Evolutionary conservation across 2,888 invertebrate species (phyloP), one percentile per base, ranked within the genome.

Genomic region (Drosophila tripunctata): DNA sequence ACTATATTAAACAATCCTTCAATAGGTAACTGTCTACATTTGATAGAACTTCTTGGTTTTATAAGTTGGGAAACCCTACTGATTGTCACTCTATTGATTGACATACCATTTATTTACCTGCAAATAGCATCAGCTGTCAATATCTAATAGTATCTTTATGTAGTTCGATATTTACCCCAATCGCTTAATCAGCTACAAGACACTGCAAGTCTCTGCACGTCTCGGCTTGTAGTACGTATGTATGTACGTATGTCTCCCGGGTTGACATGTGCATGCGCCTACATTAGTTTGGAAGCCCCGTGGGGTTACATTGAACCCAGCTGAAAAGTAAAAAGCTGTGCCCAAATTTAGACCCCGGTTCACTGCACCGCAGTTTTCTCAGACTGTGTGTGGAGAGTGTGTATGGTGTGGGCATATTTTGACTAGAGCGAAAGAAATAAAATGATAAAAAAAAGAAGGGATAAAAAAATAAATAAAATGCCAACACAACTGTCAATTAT

Each of bases 401-500:
- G 45, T 47, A 47, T 48, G 45, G 33, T 30, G 38, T 21, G 36
- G 31, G 51, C 41, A 15, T 33, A 44, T 62, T 47, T 67, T 19
- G 67, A 47, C 70, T 70, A 74, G 65, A 63, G 48, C 35, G 22
- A 62, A 52, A 67, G 47, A 55, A 56, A 17, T 36, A 22, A 43
- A 43, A 27, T 10, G 24, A 27, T 38, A 14, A 36, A 24, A 38
- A 38, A 67, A 58, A 63, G n/a, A n/a, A n/a, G n/a, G n/a, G n/a
- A n/a, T n/a, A n/a, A n/a, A n/a, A 60, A 52, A 61, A 57, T 74
- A 78, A 78, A 74, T 74, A 69, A 73, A 73, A 77, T 72, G 74
- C 82, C 78, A 65, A 75, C 75, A 71, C 78, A 84, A 81, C 81
- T 80, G 81, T 81, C 81, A 81, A 81, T 81, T 81, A 81, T 78